Percentiles rank a stretch among this genome's conserved stretches.
phyloP scores from a whole-genome alignment of 2,113 vertebrate species.

The Lethenteron reissneri region DNA sequence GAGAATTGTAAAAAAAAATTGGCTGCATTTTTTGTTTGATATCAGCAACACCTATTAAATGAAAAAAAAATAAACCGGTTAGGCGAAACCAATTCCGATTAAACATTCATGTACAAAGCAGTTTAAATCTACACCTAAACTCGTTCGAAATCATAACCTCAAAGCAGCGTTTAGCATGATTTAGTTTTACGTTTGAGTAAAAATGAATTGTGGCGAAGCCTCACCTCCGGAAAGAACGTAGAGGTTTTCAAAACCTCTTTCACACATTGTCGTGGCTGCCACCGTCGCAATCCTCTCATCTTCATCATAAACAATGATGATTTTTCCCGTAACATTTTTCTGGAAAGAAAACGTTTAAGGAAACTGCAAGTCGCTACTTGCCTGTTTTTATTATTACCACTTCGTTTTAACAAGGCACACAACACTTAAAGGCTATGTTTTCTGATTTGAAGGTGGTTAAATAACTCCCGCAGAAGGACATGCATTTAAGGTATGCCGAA shows the following conservation, averaged over 20 bases:
- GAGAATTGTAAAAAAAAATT: too few relatives aligned
- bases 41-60: neutral
- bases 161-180: neutral
- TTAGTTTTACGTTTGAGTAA: neutral
- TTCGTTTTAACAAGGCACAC: neutral
- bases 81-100: neutral
- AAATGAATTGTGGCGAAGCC: constrained; percentile 2
- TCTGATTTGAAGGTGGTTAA: neutral
- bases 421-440: neutral
- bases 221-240: constrained; percentile 85
- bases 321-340: constrained; percentile 67
- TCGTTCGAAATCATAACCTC: neutral
- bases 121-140: neutral
- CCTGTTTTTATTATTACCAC: too few relatives aligned
- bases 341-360: constrained; percentile 25
- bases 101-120: neutral
- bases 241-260: constrained; percentile 74
- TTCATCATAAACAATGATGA: constrained; percentile 77
- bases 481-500: too few relatives aligned
- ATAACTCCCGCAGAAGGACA: neutral
- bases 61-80: neutral
- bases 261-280: constrained; percentile 65
- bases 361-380: neutral
- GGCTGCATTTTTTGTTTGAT: too few relatives aligned
- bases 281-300: constrained; percentile 67